These are phyloP conservation scores for Chrysocyon brachyurus DNA, from an alignment of 2,797 vertebrate species.

Conservation along the genomic window DNA sequence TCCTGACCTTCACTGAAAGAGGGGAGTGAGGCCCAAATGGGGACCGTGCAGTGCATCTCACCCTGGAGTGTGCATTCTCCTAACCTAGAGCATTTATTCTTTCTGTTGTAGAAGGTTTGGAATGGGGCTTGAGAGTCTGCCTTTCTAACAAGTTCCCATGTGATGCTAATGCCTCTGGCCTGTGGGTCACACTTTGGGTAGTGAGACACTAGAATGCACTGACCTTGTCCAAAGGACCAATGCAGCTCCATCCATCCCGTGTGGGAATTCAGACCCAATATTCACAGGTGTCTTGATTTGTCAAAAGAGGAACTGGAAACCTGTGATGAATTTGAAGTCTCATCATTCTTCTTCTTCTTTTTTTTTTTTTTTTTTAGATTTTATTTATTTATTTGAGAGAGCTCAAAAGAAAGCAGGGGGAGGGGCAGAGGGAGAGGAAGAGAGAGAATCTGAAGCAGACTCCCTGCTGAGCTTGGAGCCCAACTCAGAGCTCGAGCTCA, in stretches of 20 bases:
- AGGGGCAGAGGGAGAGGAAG: background rate
- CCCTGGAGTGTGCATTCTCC: fast-evolving
- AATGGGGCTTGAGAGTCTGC: background rate
- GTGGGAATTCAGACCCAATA: background rate
- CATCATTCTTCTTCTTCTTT: background rate
- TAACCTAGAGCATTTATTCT: background rate
- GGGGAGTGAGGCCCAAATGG: fast-evolving
- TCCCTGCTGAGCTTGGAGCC: background rate
- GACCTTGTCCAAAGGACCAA: background rate
- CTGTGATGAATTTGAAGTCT: background rate
- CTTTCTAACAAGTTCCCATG: background rate
- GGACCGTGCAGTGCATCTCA: fast-evolving
- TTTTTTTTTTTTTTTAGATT: no score
- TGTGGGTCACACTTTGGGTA: fast-evolving
- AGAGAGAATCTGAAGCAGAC: background rate
- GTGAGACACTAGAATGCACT: background rate
- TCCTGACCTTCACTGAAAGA: background rate
- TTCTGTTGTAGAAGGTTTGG: background rate
- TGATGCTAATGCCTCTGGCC: background rate
- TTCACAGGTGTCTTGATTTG: background rate
- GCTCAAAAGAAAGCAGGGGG: background rate
- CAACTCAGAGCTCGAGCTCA: background rate
- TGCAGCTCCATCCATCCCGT: background rate
- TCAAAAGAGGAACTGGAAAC: background rate
- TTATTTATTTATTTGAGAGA: background rate